Evolutionary conservation across 30 jellyfish, hydroid and myxozoan genomes (phyloP).

Genomic region (Rhopilema esculentum): DNA sequence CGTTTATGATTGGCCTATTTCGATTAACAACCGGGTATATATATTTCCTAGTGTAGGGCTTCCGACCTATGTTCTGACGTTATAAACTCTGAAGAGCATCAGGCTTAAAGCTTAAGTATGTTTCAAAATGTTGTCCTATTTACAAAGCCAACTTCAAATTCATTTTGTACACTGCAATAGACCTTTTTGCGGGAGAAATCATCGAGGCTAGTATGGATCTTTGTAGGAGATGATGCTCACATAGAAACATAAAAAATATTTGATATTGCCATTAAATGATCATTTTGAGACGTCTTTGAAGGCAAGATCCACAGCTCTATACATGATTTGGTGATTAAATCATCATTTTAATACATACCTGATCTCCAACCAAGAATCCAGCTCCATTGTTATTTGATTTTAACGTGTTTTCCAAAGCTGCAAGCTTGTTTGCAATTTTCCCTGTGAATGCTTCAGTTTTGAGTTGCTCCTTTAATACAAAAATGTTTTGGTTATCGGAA

Average conservation of each 20-base stretch:
- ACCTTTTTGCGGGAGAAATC: too few relatives aligned
- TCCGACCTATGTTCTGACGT: too few relatives aligned
- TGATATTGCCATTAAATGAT: slow-evolving; percentile 44
- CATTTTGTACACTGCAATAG: too few relatives aligned
- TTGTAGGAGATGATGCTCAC: too few relatives aligned
- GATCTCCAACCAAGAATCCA: slow-evolving; percentile 65
- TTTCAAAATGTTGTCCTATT: too few relatives aligned
- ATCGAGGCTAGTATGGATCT: not conserved
- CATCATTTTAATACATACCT: not conserved
- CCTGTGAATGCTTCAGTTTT: slow-evolving; percentile 33
- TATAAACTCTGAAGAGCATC: too few relatives aligned
- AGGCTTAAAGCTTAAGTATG: too few relatives aligned
- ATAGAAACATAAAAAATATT: too few relatives aligned
- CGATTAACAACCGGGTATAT: too few relatives aligned
- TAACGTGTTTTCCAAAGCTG: slow-evolving; percentile 31
- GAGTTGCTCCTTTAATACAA: slow-evolving; percentile 8
- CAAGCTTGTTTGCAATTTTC: slow-evolving; percentile 24
- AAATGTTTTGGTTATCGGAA: not conserved
- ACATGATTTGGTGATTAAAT: not conserved
- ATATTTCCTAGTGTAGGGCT: too few relatives aligned
- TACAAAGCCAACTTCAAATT: too few relatives aligned
- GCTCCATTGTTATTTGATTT: slow-evolving; percentile 62
- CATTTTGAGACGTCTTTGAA: not conserved
- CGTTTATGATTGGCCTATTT: too few relatives aligned
- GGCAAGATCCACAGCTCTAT: not conserved